Percentiles rank a stretch among this genome's conserved stretches.
phyloP scores from a whole-genome alignment of 2,888 invertebrate genomes.

The Eupithecia abbreviata region DNA sequence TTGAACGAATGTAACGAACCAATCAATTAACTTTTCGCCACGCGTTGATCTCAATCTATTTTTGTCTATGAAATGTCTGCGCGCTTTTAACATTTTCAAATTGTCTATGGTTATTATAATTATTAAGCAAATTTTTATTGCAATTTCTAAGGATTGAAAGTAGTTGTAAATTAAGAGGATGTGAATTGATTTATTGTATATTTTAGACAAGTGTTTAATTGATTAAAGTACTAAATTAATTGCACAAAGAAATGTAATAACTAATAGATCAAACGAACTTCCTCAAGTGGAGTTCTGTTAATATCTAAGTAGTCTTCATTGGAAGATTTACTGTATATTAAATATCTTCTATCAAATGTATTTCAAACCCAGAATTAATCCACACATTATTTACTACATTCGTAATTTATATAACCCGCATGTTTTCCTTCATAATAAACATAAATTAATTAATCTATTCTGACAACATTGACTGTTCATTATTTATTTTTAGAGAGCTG shows the following conservation, averaged over 20 bases:
- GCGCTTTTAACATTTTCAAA: conserved; percentile 15
- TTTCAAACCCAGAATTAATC: neutral
- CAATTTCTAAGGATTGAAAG: conserved; percentile 18
- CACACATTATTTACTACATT: conserved; percentile 9
- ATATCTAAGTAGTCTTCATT: neutral
- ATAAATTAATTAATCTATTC: conserved; percentile 35
- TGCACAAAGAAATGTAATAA: neutral
- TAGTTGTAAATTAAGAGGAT: conserved; percentile 16
- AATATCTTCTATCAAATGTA: neutral
- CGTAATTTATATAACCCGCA: conserved; percentile 29
- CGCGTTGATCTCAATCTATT: conserved; percentile 39
- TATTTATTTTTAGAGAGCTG: conserved; percentile 22
- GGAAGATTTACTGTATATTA: neutral
- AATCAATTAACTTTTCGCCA: conserved; percentile 43
- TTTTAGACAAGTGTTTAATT: conserved; percentile 13
- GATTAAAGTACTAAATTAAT: conserved; percentile 13
- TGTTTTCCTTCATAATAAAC: conserved; percentile 30
- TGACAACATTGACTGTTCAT: conserved; percentile 28
- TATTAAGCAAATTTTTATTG: conserved; percentile 31
- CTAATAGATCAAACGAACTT: neutral
- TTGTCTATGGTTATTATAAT: conserved; percentile 30
- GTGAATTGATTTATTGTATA: conserved; percentile 18
- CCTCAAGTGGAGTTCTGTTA: neutral
- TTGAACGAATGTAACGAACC: conserved; percentile 36
- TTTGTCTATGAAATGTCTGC: conserved; percentile 26